Evolutionary conservation across 2,888 invertebrate genomes (phyloP).

Genomic region (Gari tellinella): DNA sequence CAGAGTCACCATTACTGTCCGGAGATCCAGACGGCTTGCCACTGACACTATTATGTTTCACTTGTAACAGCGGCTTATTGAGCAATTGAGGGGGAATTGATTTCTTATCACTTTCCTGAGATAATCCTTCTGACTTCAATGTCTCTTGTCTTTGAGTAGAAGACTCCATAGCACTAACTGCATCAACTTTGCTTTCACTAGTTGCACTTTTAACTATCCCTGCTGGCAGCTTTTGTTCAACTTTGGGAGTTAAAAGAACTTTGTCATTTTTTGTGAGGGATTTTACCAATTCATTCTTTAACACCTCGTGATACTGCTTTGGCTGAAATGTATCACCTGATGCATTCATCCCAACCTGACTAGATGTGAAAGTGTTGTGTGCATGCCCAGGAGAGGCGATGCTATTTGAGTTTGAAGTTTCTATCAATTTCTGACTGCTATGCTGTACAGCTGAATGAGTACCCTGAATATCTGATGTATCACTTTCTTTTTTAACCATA

Average conservation of each 20-base stretch:
- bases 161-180: slow-evolving; percentile 32
- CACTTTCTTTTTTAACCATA: slow-evolving; percentile 9
- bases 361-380: slow-evolving; percentile 46
- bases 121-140: slow-evolving; percentile 28
- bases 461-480: slow-evolving; percentile 36
- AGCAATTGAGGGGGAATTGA: slow-evolving; percentile 69
- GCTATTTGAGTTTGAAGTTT: slow-evolving; percentile 25
- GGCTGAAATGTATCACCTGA: slow-evolving; percentile 44
- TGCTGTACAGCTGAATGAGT: slow-evolving; percentile 25
- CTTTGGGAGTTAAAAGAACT: slow-evolving; percentile 20
- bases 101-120: slow-evolving; percentile 61
- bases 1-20: slow-evolving; percentile 72
- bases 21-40: slow-evolving; percentile 53
- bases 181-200: slow-evolving; percentile 32
- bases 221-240: slow-evolving; percentile 43
- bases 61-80: slow-evolving; percentile 67
- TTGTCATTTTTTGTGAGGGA: slow-evolving; percentile 43
- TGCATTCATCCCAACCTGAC: slow-evolving; percentile 45
- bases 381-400: slow-evolving; percentile 20
- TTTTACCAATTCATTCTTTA: slow-evolving; percentile 45
- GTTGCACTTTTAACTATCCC: slow-evolving; percentile 2
- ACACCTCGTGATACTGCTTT: slow-evolving; percentile 44
- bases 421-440: slow-evolving; percentile 40
- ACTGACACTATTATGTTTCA: slow-evolving; percentile 58
- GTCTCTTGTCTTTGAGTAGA: slow-evolving; percentile 19